Percentiles rank a stretch among this genome's conserved stretches.
phyloP scores from a whole-genome alignment of 2,797 vertebrate genomes.

The Artibeus jamaicensis region DNA sequence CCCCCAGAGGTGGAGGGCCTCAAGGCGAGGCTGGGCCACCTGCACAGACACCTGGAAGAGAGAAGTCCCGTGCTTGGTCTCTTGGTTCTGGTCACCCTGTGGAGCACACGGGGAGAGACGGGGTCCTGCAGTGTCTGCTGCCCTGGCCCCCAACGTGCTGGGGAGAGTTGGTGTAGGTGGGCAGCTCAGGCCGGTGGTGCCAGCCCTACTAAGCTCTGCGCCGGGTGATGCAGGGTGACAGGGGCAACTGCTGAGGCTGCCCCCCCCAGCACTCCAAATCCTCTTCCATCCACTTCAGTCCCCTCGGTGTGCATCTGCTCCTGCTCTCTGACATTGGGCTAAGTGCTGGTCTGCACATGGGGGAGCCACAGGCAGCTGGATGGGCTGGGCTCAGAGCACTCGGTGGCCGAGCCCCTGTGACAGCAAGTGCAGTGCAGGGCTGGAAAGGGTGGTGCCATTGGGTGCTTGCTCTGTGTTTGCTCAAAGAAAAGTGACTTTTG shows the following conservation, averaged over 20 bases:
- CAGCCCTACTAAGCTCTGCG: neutral
- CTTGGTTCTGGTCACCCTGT: accelerated
- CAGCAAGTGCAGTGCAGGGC: neutral
- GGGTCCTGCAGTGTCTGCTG: neutral
- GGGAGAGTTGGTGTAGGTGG: neutral
- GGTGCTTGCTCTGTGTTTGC: no score
- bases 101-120: neutral
- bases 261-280: neutral
- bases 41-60: neutral
- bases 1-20: neutral
- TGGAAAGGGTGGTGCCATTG: neutral
- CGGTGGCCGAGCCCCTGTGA: accelerated
- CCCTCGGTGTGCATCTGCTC: neutral
- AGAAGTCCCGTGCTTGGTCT: neutral
- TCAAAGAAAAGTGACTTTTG: neutral
- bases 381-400: neutral
- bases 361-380: neutral
- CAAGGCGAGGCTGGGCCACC: no score
- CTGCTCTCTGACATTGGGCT: accelerated
- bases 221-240: neutral
- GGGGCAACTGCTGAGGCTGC: neutral
- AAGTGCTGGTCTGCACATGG: neutral
- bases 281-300: neutral
- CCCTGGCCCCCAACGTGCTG: neutral
- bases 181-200: constrained; percentile 9